Evolutionary conservation across 2,888 invertebrate genomes (phyloP).

Genomic region (Sesia apiformis): DNA sequence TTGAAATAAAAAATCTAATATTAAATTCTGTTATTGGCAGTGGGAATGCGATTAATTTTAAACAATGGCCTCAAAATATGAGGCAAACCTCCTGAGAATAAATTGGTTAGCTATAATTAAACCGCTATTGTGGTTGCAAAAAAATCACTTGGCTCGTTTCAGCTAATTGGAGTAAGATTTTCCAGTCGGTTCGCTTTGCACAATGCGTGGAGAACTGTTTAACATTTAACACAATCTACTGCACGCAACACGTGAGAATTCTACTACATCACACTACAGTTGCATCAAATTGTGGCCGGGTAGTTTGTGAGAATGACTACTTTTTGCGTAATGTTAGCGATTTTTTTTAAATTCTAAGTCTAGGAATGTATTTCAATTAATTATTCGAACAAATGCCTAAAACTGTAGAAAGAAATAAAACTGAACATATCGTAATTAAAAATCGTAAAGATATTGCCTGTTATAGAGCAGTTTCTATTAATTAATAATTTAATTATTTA

Average conservation of each 20-base stretch:
- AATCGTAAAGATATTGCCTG: too few relatives aligned
- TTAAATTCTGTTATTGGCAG: not conserved
- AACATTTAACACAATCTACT: constrained; percentile 37
- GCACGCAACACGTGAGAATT: constrained; percentile 11
- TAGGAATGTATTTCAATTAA: too few relatives aligned
- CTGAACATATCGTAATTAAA: too few relatives aligned
- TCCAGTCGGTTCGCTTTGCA: constrained; percentile 38
- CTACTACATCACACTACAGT: not conserved
- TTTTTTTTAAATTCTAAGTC: too few relatives aligned
- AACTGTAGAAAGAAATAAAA: too few relatives aligned
- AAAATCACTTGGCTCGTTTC: constrained; percentile 23
- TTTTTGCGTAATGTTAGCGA: not conserved
- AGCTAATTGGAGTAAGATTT: constrained; percentile 52
- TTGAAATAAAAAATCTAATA: too few relatives aligned
- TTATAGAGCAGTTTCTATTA: too few relatives aligned
- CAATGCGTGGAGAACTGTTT: constrained; percentile 52
- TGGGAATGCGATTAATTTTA: not conserved
- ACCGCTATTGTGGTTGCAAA: not conserved
- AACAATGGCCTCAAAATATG: not conserved
- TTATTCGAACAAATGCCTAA: too few relatives aligned
- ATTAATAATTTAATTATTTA: too few relatives aligned
- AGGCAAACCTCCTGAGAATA: not conserved
- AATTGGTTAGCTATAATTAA: not conserved
- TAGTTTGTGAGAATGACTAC: not conserved
- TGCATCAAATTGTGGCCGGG: not conserved